Evolutionary conservation across 2,797 vertebrate genomes (phyloP), one percentile per base, ranked within the genome.

Genomic region (Pantherophis alleghaniensis): DNA sequence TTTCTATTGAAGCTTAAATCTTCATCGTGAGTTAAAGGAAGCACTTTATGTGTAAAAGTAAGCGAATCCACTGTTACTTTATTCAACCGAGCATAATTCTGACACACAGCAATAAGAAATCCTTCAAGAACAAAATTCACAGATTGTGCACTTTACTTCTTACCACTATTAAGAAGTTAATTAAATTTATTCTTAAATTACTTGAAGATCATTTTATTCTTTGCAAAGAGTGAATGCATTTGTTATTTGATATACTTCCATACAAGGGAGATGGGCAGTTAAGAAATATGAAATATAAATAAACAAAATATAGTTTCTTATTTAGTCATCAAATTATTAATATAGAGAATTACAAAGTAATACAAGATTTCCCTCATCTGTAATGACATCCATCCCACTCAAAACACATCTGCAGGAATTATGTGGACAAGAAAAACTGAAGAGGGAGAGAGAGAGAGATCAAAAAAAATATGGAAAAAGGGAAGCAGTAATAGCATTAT

Each of bases 101-200:
- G 97, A 86, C 97, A 95, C 26, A 97, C 96, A 0, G 97, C 94
- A 0, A 93, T 96, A 7, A 98, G 95, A 59, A 97, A 98, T 9
- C 96, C 97, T 98, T 61, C n/a, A 91, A 89, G 56, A 92, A 91
- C 57, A 89, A 94, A 87, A 89, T 24, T 91, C 13, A 87, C 2
- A 83, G 37, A 16, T 1, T 24, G 20, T 59, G 37, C 22, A 89
- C 20, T 61, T 89, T 55, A 55, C 42, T 61, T 66, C 42, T 37
- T 9, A 87, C 1, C 51, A 32, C 2, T 56, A 55, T 66, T 87
- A 26, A 66, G 20, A 57, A 66, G 0, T 11, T 79, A 92, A 63
- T 24, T 90, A n/a, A 32, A 87, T 4, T 55, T 87, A 18, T 4
- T 53, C 16, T 87, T 60, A 37, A 92, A 59, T 53, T 90, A 90